These are phyloP conservation scores for Hetaerina titia DNA, from an alignment of 2,888 invertebrate species.

Conservation along the genomic window DNA sequence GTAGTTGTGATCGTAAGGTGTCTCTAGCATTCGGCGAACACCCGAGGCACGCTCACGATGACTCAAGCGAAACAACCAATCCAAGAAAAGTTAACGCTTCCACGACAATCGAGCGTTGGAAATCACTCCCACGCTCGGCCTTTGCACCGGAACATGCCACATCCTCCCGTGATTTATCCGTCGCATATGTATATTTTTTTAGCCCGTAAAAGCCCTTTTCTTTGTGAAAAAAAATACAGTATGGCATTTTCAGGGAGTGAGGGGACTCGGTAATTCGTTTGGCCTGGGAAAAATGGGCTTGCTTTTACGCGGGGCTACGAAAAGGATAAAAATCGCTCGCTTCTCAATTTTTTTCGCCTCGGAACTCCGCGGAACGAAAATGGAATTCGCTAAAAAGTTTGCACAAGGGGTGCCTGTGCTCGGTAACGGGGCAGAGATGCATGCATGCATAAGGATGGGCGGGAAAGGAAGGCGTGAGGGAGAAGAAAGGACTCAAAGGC, in stretches of 20 bases:
- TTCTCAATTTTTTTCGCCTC: not conserved
- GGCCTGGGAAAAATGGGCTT: not conserved
- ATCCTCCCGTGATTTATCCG: not conserved
- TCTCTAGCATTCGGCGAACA: too few species aligned
- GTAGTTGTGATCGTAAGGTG: too few species aligned
- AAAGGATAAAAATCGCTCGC: not conserved
- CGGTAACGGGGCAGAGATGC: not conserved
- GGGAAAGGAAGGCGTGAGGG: not conserved
- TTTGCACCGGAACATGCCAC: not conserved
- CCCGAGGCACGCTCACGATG: too few species aligned
- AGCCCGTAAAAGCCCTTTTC: not conserved
- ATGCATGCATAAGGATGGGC: not conserved
- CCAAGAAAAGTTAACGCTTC: too few species aligned
- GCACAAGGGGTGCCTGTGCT: not conserved
- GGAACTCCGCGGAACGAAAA: not conserved
- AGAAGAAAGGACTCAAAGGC: too few species aligned
- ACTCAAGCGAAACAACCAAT: too few species aligned
- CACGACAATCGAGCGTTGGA: not conserved
- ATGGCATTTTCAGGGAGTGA: not conserved
- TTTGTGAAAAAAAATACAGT: not conserved
- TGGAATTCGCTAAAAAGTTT: not conserved
- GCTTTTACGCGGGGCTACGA: not conserved
- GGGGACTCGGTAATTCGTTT: slow-evolving; percentile 3
- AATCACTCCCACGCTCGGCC: not conserved
- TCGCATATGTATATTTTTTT: not conserved